Evolutionary conservation across 2,113 vertebrate genomes (phyloP).

Genomic region (Sinocyclocheilus grahami): DNA sequence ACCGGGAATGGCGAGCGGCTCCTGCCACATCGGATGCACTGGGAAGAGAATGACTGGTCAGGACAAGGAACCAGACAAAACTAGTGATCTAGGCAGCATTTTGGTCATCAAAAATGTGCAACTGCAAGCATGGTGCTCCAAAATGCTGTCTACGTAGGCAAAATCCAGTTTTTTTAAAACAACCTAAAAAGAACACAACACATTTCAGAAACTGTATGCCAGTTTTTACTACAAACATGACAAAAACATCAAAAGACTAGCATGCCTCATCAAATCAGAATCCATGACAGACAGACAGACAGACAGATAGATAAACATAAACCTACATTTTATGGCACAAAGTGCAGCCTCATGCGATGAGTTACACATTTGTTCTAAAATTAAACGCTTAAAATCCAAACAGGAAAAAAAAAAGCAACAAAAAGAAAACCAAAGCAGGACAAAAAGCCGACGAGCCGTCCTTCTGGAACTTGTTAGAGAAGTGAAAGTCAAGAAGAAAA

Average conservation of each 20-base stretch:
- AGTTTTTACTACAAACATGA: background rate
- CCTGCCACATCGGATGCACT: constrained; percentile 96
- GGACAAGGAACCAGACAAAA: background rate
- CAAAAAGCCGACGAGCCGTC: background rate
- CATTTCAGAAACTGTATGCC: background rate
- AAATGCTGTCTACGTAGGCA: background rate
- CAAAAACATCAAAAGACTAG: background rate
- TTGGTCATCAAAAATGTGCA: background rate
- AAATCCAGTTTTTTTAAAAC: background rate
- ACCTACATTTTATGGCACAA: constrained; percentile 66
- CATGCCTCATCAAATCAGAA: background rate
- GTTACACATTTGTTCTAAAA: constrained; percentile 55
- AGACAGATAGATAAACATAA: background rate
- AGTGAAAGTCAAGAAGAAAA: background rate
- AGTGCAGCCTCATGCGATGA: constrained; percentile 56
- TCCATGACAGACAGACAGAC: background rate
- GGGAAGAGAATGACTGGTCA: constrained; percentile 35
- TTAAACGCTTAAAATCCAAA: background rate
- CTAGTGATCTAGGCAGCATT: background rate
- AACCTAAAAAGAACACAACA: background rate
- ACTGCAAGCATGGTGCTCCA: background rate
- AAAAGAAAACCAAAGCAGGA: background rate
- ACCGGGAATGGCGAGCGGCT: constrained; percentile 77
- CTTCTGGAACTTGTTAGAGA: background rate
- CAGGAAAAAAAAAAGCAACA: background rate